These are phyloP conservation scores for Crotophaga sulcirostris DNA, from an alignment of 2,113 vertebrate genomes.

Conservation along the genomic window DNA sequence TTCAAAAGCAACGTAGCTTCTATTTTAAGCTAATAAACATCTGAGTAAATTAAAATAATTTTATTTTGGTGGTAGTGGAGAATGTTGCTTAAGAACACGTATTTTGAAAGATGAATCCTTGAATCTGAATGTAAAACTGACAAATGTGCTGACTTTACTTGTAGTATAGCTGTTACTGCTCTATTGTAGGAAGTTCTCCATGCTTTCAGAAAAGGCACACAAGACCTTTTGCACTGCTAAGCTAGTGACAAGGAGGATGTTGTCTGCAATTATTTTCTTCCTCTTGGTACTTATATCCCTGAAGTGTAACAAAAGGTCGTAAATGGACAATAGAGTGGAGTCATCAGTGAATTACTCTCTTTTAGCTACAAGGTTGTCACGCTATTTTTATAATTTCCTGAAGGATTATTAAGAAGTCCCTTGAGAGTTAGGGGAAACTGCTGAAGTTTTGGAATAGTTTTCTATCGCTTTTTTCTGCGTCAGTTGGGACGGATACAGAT, in stretches of 20 bases:
- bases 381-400: background rate
- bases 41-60: background rate
- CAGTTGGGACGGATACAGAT: background rate
- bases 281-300: background rate
- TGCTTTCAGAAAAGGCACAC: background rate
- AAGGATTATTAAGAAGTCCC: background rate
- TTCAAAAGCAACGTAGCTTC: constrained; percentile 24
- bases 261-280: background rate
- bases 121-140: background rate
- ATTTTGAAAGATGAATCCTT: background rate
- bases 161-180: background rate
- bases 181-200: background rate
- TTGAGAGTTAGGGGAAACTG: background rate
- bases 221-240: background rate
- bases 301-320: background rate
- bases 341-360: background rate
- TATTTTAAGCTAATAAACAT: constrained; percentile 33
- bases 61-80: background rate
- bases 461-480: background rate
- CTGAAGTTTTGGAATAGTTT: background rate
- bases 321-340: background rate
- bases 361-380: background rate
- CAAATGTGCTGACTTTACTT: background rate
- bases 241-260: background rate
- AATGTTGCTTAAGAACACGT: background rate